These are phyloP conservation scores for Macrophya annulata DNA, from an alignment of 2,888 invertebrate genomes.

Conservation along the genomic window DNA sequence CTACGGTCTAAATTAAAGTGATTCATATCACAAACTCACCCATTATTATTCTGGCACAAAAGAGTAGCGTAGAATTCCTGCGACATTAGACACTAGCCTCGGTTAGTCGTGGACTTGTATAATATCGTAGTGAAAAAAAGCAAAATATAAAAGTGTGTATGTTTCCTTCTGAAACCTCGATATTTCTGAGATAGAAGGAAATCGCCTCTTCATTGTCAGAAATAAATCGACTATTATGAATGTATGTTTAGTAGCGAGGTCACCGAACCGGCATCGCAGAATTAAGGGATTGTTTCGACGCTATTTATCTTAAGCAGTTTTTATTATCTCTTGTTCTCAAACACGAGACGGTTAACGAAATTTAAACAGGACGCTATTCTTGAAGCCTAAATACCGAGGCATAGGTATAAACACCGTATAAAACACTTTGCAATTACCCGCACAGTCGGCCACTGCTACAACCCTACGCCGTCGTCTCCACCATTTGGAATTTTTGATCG, in stretches of 20 bases:
- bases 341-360: neutral
- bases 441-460: neutral
- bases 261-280: constrained; percentile 40
- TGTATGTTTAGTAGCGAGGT: constrained; percentile 1
- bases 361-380: neutral
- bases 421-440: neutral
- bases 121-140: neutral
- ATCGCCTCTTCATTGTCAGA: neutral
- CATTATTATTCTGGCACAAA: constrained; percentile 23
- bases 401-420: too few relatives aligned
- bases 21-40: constrained; percentile 31
- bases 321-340: neutral
- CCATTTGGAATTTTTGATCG: constrained; percentile 24
- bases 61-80: constrained; percentile 12
- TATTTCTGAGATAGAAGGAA: too few relatives aligned
- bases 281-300: neutral
- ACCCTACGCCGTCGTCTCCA: constrained; percentile 7
- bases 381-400: neutral
- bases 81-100: constrained; percentile 36
- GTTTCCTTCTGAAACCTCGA: neutral
- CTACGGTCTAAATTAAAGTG: neutral
- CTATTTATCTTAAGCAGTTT: neutral
- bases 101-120: neutral
- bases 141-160: neutral
- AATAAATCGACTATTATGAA: neutral